Evolutionary conservation across 2,888 invertebrate genomes (phyloP).

Genomic region (Eupithecia subumbrata): DNA sequence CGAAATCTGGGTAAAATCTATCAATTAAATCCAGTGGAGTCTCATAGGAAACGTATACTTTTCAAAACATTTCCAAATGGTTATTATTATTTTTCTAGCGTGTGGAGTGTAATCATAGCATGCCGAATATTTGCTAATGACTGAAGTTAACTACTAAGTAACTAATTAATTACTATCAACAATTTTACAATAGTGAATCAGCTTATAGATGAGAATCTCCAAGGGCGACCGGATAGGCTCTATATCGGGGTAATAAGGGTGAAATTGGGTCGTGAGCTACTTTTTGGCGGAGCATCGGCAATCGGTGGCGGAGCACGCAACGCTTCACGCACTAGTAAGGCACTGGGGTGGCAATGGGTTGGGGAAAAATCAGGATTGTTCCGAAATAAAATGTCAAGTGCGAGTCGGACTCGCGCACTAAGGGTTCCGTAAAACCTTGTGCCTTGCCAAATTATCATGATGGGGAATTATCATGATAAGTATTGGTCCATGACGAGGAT

Average conservation of each 20-base stretch:
- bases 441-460: too few species aligned
- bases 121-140: background rate
- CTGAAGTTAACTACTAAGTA: background rate
- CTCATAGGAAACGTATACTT: too few species aligned
- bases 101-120: background rate
- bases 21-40: too few species aligned
- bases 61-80: too few species aligned
- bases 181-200: slow-evolving; percentile 39
- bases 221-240: slow-evolving; percentile 27
- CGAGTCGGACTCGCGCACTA: too few species aligned
- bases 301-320: slow-evolving; percentile 55
- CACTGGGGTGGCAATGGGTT: slow-evolving; percentile 49
- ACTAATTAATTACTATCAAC: background rate
- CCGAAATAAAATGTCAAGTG: too few species aligned
- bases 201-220: slow-evolving; percentile 29
- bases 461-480: too few species aligned
- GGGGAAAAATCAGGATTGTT: slow-evolving; percentile 21
- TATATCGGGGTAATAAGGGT: slow-evolving; percentile 38
- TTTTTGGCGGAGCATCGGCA: slow-evolving; percentile 36
- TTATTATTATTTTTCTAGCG: too few species aligned
- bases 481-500: too few species aligned
- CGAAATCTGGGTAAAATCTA: too few species aligned
- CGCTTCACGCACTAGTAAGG: slow-evolving; percentile 68
- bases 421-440: too few species aligned
- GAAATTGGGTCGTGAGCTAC: slow-evolving; percentile 29